Conservation (phyloP, 1,140 invertebrate genomes). For the Odontomachus brunneus region DNA sequence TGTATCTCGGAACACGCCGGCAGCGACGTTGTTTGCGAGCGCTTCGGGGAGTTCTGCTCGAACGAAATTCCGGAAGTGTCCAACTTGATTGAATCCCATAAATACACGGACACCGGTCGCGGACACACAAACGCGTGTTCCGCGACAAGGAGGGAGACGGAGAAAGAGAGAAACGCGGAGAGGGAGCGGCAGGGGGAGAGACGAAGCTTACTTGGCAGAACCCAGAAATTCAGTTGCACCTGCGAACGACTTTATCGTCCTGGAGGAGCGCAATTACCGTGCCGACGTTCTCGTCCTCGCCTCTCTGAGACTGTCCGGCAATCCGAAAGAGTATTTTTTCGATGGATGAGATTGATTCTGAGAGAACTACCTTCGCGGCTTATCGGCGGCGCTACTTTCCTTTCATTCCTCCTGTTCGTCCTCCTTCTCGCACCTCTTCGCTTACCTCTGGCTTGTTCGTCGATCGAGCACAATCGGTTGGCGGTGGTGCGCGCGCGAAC, state of each 20-base stretch:
- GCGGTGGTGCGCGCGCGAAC: neutral
- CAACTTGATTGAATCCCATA: conserved; percentile 49
- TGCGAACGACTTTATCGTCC: conserved; percentile 42
- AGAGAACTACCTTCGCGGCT: conserved; percentile 14
- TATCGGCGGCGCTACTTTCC: conserved; percentile 29
- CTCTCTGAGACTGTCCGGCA: conserved; percentile 38
- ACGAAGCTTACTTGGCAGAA: conserved; percentile 31
- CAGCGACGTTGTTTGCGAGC: neutral
- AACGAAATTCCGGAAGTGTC: conserved; percentile 40
- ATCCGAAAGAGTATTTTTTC: conserved; percentile 58
- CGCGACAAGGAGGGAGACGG: neutral
- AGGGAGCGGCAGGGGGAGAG: neutral
- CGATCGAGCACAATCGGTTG: conserved; percentile 10
- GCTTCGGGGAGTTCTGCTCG: neutral
- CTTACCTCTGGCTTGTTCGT: conserved; percentile 11
- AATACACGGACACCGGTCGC: conserved; percentile 20
- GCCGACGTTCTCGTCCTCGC: neutral
- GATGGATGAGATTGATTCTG: conserved; percentile 54
- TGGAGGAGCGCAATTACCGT: conserved; percentile 44
- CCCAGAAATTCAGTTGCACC: conserved; percentile 41
- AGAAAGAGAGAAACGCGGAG: neutral
- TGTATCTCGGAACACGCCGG: neutral
- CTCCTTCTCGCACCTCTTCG: neutral
- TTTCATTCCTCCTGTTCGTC: conserved; percentile 34
- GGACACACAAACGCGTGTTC: conserved; percentile 18